These are phyloP conservation scores for Bactericera cockerelli DNA, from an alignment of 1,140 invertebrate genomes.

Conservation along the genomic window DNA sequence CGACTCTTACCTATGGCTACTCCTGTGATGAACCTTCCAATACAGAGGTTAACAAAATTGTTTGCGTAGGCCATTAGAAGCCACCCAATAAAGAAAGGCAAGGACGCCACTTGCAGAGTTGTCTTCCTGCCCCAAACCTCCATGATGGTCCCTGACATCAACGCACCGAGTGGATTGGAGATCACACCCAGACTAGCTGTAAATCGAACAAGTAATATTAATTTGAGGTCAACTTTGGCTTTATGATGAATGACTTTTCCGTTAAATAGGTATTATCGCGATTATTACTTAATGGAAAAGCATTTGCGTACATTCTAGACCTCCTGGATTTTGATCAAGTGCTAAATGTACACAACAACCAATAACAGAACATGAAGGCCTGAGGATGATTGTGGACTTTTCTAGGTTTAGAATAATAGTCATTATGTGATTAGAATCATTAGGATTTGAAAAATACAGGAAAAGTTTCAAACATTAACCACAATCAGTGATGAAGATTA, in stretches of 20 bases:
- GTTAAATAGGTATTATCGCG: no score
- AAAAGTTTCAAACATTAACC: no score
- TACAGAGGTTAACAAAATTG: slow-evolving; percentile 19
- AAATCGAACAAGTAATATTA: not conserved
- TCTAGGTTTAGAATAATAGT: no score
- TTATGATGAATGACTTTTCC: not conserved
- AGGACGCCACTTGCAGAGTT: slow-evolving; percentile 48
- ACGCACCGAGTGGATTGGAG: slow-evolving; percentile 51
- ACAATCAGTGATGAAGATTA: no score
- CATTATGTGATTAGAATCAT: no score
- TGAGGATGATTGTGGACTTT: no score
- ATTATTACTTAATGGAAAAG: no score
- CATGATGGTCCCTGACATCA: slow-evolving; percentile 47
- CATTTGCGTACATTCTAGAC: no score
- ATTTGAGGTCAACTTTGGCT: not conserved
- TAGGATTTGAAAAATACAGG: no score
- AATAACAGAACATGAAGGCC: no score
- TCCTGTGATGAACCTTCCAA: slow-evolving; percentile 24
- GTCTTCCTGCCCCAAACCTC: slow-evolving; percentile 51
- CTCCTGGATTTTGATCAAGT: no score
- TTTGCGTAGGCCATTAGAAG: slow-evolving; percentile 30
- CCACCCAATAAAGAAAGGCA: slow-evolving; percentile 62
- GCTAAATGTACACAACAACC: no score
- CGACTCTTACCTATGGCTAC: slow-evolving; percentile 24
- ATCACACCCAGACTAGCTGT: slow-evolving; percentile 50